Evolutionary conservation across 2,888 invertebrate genomes (phyloP).

Genomic region (Scotopteryx bipunctaria): DNA sequence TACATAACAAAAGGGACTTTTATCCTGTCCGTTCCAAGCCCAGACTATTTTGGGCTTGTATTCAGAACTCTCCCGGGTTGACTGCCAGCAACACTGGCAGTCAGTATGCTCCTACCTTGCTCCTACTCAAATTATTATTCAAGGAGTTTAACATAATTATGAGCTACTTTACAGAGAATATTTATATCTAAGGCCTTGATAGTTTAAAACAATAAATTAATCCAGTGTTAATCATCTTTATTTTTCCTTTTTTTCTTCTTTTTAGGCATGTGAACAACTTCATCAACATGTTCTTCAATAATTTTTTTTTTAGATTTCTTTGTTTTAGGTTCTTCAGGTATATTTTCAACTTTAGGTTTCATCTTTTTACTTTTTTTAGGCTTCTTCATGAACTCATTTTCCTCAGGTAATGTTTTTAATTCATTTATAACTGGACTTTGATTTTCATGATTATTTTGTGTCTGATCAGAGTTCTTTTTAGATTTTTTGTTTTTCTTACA

Average conservation of each 20-base stretch:
- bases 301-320: constrained; percentile 41
- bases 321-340: constrained; percentile 40
- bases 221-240: constrained; percentile 38
- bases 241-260: constrained; percentile 69
- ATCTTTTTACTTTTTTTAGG: constrained; percentile 40
- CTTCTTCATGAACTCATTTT: constrained; percentile 11
- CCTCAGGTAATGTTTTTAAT: constrained; percentile 11
- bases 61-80: too few species aligned
- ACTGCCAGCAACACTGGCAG: too few species aligned
- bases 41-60: too few species aligned
- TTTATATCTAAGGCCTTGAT: too few species aligned
- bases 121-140: too few species aligned
- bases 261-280: constrained; percentile 49
- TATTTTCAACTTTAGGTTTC: constrained; percentile 24
- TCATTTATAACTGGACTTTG: constrained; percentile 4
- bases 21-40: too few species aligned
- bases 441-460: neutral
- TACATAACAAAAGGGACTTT: too few species aligned
- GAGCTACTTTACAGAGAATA: too few species aligned
- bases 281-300: constrained; percentile 25
- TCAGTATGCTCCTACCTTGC: too few species aligned
- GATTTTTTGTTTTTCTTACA: constrained; percentile 52
- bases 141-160: too few species aligned
- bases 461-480: constrained; percentile 26
- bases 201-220: neutral